Base-by-base conservation (phyloP, 2,888 invertebrate species). In the Drosophila colorata region DNA sequence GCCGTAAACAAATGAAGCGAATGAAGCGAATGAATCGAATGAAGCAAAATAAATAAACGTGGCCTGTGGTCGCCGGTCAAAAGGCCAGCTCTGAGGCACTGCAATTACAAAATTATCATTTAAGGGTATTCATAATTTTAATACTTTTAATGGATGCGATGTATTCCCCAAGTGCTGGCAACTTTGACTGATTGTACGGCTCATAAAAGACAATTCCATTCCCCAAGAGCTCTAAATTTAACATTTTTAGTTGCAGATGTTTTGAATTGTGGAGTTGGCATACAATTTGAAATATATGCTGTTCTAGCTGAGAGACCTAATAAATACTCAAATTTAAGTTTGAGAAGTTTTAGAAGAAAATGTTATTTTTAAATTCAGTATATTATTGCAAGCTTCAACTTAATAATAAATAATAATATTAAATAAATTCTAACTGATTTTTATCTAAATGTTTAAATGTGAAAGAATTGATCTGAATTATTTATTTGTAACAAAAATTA, bases 81-180 rank as follows among this genome's bases (percentile, higher is more conserved):
- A 49, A 48, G 35, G 46, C 44, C 38, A 53, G 37, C 48, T 31
- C 31, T 28, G 14, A 38, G 18, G 37, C 51, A 38, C 35, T 53
- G 25, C 74, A 75, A 79, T 71, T 71, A 71, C 57, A 25, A 31
- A 76, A 72, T 72, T 65, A 78, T 80, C 77, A 76, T 57, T 72
- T 53, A 61, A 55, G 57, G 58, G 52, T 53, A 69, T 51, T 70
- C 70, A 49, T 55, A 40, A 41, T 18, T 51, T 59, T 70, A 74
- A 70, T 70, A 52, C 46, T 28, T 47, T 52, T 64, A 75, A 73
- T 73, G 73, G 58, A 64, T 40, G 16, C 63, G 18, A 28, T 23
- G 23, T 33, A 41, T 47, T 58, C 63, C 61, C 75, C 28, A 18
- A 46, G 31, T 44, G 53, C 1, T 16, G 33, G n/a, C 25, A 3